These are phyloP conservation scores for Cerastis leucographa DNA, from an alignment of 2,888 invertebrate species.

Conservation along the genomic window DNA sequence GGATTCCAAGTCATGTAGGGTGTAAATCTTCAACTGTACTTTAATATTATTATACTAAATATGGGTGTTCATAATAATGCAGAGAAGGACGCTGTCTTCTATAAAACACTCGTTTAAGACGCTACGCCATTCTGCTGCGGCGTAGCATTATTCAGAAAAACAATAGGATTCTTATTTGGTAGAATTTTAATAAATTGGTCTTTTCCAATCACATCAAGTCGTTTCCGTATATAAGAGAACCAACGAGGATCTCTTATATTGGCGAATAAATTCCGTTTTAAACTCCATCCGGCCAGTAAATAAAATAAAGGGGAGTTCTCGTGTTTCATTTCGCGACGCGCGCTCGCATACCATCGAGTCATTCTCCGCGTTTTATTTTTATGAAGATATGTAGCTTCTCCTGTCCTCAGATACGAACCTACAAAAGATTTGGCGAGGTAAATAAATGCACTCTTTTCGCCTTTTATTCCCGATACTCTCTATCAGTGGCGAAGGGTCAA, in stretches of 20 bases:
- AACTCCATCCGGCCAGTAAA: conserved; percentile 83
- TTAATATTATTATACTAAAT: not conserved
- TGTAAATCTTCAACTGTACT: not conserved
- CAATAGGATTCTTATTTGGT: conserved; percentile 18
- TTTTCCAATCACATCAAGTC: conserved; percentile 66
- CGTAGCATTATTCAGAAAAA: conserved; percentile 12
- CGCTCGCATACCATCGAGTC: conserved; percentile 77
- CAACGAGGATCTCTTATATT: conserved; percentile 79
- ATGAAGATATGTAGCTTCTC: conserved; percentile 84
- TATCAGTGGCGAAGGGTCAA: too few species aligned
- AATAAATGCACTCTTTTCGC: conserved; percentile 75
- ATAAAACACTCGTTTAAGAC: not conserved
- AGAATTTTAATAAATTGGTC: conserved; percentile 49
- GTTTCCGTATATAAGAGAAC: conserved; percentile 67
- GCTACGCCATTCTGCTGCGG: conserved; percentile 14
- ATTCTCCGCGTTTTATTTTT: conserved; percentile 83
- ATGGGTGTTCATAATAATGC: not conserved
- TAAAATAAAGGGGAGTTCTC: conserved; percentile 85
- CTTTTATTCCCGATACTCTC: conserved; percentile 53
- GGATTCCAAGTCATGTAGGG: not conserved
- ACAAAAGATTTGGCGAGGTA: conserved; percentile 69
- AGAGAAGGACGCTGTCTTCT: not conserved
- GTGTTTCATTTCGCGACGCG: conserved; percentile 78
- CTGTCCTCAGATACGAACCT: conserved; percentile 74
- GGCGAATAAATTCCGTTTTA: conserved; percentile 86